These are phyloP conservation scores for Hylia prasina DNA, from an alignment of 2,113 vertebrate species.

Conservation along the genomic window DNA sequence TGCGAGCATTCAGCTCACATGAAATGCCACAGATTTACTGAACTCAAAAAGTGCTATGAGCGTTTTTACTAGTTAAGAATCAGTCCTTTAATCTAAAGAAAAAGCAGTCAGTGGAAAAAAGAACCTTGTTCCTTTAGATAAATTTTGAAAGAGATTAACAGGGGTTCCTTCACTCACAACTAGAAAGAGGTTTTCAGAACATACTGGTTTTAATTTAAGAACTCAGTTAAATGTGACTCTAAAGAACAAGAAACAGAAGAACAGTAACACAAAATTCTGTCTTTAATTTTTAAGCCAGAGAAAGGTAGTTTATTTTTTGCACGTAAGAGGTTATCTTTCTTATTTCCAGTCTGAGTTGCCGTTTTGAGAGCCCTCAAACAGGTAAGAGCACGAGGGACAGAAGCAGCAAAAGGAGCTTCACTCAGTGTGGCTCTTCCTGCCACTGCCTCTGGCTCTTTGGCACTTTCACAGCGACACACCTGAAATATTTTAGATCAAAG, in stretches of 20 bases:
- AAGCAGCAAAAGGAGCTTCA: not conserved
- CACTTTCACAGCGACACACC: not conserved
- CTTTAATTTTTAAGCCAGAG: not conserved
- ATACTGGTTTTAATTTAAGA: not conserved
- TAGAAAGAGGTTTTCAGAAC: not conserved
- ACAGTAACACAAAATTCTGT: not conserved
- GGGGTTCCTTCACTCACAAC: not conserved
- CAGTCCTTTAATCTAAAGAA: not conserved
- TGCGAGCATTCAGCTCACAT: not conserved
- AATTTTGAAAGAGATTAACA: not conserved
- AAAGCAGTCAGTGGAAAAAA: not conserved
- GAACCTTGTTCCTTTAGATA: not conserved
- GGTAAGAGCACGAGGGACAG: accelerated
- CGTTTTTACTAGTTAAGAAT: not conserved
- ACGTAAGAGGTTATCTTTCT: not conserved
- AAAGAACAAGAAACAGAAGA: not conserved
- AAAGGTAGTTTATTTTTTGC: not conserved
- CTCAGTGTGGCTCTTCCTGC: not conserved
- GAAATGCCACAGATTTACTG: not conserved
- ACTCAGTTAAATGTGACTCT: not conserved
- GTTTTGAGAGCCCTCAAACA: not conserved
- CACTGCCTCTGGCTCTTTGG: not conserved
- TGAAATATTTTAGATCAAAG: not conserved
- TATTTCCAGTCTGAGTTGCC: not conserved
- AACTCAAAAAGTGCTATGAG: not conserved